phyloP scores from a whole-genome alignment of 1,140 invertebrate genomes.

The Argopecten irradians region DNA sequence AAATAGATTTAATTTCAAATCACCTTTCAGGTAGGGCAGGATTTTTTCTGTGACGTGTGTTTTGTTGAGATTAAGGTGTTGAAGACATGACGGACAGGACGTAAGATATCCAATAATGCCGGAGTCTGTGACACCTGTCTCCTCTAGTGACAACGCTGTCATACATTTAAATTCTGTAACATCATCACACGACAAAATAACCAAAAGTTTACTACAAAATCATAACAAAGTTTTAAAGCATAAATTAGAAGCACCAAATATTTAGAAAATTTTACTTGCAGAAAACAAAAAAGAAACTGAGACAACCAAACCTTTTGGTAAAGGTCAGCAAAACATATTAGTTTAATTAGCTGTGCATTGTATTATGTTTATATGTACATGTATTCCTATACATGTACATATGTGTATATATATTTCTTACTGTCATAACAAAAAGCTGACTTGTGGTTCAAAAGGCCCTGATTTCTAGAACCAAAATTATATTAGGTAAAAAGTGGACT shows the following conservation, averaged over 20 bases:
- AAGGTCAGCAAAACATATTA: too few species aligned
- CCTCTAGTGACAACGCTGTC: conserved; percentile 62
- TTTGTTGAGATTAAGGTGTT: conserved; percentile 66
- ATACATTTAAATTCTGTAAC: conserved; percentile 64
- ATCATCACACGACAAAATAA: too few species aligned
- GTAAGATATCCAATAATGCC: conserved; percentile 62
- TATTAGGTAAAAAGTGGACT: too few species aligned
- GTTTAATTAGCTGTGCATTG: too few species aligned
- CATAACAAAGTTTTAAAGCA: not conserved
- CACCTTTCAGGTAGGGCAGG: conserved; percentile 60
- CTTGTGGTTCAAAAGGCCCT: too few species aligned
- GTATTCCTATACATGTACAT: too few species aligned
- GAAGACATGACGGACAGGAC: conserved; percentile 48
- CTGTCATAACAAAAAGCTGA: too few species aligned
- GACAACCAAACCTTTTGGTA: too few species aligned
- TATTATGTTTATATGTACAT: too few species aligned
- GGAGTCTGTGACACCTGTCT: conserved; percentile 65
- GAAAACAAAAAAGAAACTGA: too few species aligned
- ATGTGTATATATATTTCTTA: too few species aligned
- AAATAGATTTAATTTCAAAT: not conserved
- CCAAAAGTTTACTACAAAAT: not conserved
- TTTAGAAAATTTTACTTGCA: not conserved
- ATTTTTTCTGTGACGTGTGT: conserved; percentile 67
- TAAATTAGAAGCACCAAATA: not conserved
- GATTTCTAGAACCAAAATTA: too few species aligned